Evolutionary conservation across 2,888 invertebrate genomes (phyloP).

Genomic region (Lasioglossum malachurum): DNA sequence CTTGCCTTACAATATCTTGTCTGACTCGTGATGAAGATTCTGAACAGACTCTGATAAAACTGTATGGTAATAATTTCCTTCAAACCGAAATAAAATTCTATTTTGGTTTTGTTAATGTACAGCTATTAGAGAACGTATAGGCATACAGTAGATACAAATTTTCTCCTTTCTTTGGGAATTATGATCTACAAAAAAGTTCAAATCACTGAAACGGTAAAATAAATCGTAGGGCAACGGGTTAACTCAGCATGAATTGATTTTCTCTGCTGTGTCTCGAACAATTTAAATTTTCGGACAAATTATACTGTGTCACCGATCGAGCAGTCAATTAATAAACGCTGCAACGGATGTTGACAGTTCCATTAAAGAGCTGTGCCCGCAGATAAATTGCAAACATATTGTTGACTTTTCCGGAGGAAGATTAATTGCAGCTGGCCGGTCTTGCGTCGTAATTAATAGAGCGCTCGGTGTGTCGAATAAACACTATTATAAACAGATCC

Average conservation of each 20-base stretch:
- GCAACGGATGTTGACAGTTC: not conserved
- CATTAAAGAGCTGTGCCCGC: not conserved
- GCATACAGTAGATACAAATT: no score
- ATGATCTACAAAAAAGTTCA: no score
- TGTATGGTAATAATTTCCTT: no score
- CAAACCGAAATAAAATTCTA: no score
- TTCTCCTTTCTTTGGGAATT: no score
- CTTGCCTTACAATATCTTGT: no score
- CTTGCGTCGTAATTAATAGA: not conserved
- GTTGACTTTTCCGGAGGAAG: not conserved
- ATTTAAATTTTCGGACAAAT: not conserved
- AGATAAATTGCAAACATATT: not conserved
- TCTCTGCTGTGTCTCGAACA: not conserved
- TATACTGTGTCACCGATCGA: not conserved
- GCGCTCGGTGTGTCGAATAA: not conserved
- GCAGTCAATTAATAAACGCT: not conserved
- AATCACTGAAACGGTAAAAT: no score
- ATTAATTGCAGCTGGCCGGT: not conserved
- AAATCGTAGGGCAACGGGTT: no score
- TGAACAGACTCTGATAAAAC: no score
- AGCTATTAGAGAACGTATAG: no score
- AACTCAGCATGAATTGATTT: not conserved
- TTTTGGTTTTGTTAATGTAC: no score
- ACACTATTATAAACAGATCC: not conserved
- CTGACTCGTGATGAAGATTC: no score